Base-by-base conservation (phyloP, 2,797 vertebrate genomes). In the Aulostomus chinensis region DNA sequence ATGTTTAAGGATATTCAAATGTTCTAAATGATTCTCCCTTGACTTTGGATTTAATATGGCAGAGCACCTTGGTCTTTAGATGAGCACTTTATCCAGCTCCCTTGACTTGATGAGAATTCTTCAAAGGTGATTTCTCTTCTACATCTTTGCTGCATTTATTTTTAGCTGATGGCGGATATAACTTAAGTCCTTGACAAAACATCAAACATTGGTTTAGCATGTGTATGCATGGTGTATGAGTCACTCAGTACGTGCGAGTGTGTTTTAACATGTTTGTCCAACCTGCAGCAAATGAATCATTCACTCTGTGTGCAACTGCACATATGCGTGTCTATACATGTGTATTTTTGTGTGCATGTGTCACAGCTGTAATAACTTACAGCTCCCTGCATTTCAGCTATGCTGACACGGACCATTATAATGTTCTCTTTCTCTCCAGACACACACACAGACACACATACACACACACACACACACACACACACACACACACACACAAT, bases 191-290 rank as follows among this genome's bases (percentile, higher is more conserved):
- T 74, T 86, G 75, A 85, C 55, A 77, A 81, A 84, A 82, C 75
- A 86, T 85, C 78, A 86, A 84, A 82, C 60, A 26, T 51, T 32
- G 58, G 42, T 68, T 81, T 66, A 74, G 70, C 75, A 47, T 80
- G 81, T 84, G 79, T 84, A 74, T 66, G 78, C 65, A 73, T 34
- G 73, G 66, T 2, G 2, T 38, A 61, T 88, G 78, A 86, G 26
- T 85, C 84, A 86, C 47, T 77, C 70, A 61, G 76, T 30, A 66
- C 70, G 64, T 76, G 73, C 49, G 63, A 65, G 57, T 75, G 78
- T 86, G 83, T 90, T 83, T 79, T 78, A 83, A 84, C 86, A 86
- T 76, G 80, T 84, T 77, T 71, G 78, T 80, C 81, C 75, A 77
- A 84, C 62, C 68, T 78, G 68, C 73, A 75, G 53, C 68, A 69